Evolutionary conservation across 2,113 vertebrate genomes (phyloP).

Genomic region (Cepphus grylle): DNA sequence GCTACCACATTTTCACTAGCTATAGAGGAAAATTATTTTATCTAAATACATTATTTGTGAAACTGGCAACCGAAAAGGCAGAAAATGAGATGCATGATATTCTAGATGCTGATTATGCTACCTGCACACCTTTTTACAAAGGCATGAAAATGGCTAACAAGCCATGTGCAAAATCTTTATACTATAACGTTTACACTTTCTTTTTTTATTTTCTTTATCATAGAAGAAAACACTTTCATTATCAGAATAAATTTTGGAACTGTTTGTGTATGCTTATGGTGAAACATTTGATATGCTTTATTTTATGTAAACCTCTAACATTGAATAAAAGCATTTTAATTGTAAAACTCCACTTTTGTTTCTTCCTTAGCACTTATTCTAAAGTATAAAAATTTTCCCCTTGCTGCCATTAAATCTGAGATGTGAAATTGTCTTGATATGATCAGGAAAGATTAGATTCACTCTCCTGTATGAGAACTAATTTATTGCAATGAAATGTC

Average conservation of each 20-base stretch:
- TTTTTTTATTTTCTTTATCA: neutral
- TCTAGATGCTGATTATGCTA: neutral
- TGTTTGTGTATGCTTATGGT: neutral
- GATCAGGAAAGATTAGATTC: neutral
- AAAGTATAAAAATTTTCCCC: neutral
- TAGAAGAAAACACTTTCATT: neutral
- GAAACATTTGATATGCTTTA: neutral
- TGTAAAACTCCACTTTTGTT: neutral
- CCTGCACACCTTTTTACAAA: neutral
- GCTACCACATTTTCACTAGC: neutral
- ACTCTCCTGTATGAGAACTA: neutral
- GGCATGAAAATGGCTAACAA: neutral
- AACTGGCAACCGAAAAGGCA: neutral
- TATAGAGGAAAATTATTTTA: neutral
- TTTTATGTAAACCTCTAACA: neutral
- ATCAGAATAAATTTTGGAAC: neutral
- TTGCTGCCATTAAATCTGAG: neutral
- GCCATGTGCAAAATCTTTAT: neutral
- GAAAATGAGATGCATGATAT: neutral
- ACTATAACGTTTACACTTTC: neutral
- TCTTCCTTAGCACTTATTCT: neutral
- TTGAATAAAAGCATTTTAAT: neutral
- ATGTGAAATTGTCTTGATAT: neutral
- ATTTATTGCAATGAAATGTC: neutral
- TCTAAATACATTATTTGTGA: neutral